phyloP scores from a whole-genome alignment of 2,113 vertebrate species.

The Bos javanicus region DNA sequence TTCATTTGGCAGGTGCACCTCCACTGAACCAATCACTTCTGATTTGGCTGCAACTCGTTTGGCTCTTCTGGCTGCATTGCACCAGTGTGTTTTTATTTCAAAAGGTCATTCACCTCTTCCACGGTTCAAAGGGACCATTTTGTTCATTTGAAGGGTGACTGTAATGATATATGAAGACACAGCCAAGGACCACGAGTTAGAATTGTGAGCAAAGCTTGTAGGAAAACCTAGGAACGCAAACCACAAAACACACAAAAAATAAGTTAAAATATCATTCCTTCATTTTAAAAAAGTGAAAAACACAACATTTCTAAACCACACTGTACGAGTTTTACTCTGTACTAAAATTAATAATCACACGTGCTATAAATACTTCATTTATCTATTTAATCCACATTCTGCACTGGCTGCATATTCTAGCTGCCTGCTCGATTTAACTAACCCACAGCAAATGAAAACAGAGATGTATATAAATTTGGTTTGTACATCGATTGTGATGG shows the following conservation, averaged over 20 bases:
- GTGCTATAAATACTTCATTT: neutral
- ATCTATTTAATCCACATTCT: neutral
- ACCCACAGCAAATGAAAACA: neutral
- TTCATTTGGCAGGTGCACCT: slow-evolving; percentile 27
- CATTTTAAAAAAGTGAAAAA: neutral
- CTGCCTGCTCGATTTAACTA: slow-evolving; percentile 5
- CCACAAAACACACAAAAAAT: slow-evolving; percentile 15
- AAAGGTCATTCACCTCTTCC: slow-evolving; percentile 61
- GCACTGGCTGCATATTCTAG: neutral
- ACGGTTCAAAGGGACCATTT: slow-evolving; percentile 59
- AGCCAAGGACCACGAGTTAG: neutral
- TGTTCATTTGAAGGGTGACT: slow-evolving; percentile 42
- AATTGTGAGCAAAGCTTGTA: neutral
- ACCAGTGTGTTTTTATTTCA: slow-evolving; percentile 50
- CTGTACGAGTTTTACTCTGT: neutral
- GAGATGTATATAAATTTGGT: neutral
- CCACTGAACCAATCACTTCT: slow-evolving; percentile 33
- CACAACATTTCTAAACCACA: neutral
- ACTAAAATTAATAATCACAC: neutral
- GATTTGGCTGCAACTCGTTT: slow-evolving; percentile 36
- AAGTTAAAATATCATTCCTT: neutral
- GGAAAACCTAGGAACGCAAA: neutral
- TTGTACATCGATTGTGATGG: neutral
- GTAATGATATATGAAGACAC: slow-evolving; percentile 31
- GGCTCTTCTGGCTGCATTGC: slow-evolving; percentile 54